Evolutionary conservation across 2,113 vertebrate species (phyloP).

Genomic region (Thalassarche chlororhynchos): DNA sequence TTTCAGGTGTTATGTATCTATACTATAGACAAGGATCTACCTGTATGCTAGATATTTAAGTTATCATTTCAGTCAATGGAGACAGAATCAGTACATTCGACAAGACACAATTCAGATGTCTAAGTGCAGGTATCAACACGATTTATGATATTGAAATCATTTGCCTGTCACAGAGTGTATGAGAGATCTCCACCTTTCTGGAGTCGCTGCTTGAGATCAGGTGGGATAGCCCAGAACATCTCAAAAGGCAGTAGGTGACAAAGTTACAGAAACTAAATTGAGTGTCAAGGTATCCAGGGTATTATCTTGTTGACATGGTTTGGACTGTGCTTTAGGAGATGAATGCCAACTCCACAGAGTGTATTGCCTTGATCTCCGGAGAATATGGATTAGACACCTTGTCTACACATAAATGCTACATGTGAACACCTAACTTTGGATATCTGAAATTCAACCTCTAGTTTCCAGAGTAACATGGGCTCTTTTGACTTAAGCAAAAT

Average conservation of each 20-base stretch:
- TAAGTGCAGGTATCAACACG: neutral
- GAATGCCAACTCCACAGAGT: accelerated
- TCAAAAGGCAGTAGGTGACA: neutral
- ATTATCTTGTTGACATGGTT: neutral
- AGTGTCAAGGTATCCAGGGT: neutral
- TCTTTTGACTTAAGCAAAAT: neutral
- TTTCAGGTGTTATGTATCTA: neutral
- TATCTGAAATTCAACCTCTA: neutral
- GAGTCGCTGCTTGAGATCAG: neutral
- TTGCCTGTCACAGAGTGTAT: neutral
- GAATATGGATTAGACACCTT: neutral
- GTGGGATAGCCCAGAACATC: no score
- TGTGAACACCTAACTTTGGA: neutral
- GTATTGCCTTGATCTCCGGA: neutral
- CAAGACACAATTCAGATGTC: neutral
- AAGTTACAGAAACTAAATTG: neutral
- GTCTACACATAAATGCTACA: neutral
- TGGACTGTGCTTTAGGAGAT: neutral
- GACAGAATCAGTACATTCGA: neutral
- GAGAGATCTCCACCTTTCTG: neutral
- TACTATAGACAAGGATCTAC: neutral
- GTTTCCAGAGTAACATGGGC: neutral
- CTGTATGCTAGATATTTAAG: neutral
- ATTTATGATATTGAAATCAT: neutral
- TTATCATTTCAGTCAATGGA: neutral